phyloP scores from a whole-genome alignment of 2,797 vertebrate genomes.

The Onychomys torridus region DNA sequence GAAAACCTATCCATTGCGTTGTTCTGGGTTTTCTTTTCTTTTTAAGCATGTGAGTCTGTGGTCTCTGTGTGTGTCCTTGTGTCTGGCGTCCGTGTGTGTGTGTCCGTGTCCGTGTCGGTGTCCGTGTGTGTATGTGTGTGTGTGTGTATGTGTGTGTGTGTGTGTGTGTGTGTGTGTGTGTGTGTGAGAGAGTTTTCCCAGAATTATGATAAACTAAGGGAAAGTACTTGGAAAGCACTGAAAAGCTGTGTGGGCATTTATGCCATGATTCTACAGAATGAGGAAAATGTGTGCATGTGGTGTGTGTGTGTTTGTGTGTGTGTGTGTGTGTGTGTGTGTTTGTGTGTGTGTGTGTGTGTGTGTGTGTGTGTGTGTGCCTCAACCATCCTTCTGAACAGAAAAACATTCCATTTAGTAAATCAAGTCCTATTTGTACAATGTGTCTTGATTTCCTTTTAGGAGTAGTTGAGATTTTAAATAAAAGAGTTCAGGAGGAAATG shows the following conservation, averaged over 20 bases:
- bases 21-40: constrained; percentile 69
- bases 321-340: constrained; percentile 73
- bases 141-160: constrained; percentile 8
- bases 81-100: constrained; percentile 15
- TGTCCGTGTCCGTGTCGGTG: background rate
- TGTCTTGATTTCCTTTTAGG: constrained; percentile 75
- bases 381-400: constrained; percentile 63
- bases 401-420: constrained; percentile 65
- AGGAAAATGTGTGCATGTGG: background rate
- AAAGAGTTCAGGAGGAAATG: constrained; percentile 71
- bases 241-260: constrained; percentile 76
- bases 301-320: constrained; percentile 74
- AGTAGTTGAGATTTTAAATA: constrained; percentile 75
- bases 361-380: constrained; percentile 67
- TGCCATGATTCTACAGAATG: constrained; percentile 57
- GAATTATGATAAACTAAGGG: constrained; percentile 67
- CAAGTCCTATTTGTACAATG: constrained; percentile 45
- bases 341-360: constrained; percentile 72
- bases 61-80: constrained; percentile 18
- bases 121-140: constrained; percentile 22
- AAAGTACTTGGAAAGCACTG: constrained; percentile 67
- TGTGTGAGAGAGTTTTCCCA: constrained; percentile 36
- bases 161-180: background rate
- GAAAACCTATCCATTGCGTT: constrained; percentile 59
- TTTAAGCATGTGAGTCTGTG: constrained; percentile 51